Percentiles rank a stretch among this genome's conserved stretches.
Evolutionary conservation across 2,113 vertebrate species (phyloP).

Genomic region (Aptenodytes forsteri): DNA sequence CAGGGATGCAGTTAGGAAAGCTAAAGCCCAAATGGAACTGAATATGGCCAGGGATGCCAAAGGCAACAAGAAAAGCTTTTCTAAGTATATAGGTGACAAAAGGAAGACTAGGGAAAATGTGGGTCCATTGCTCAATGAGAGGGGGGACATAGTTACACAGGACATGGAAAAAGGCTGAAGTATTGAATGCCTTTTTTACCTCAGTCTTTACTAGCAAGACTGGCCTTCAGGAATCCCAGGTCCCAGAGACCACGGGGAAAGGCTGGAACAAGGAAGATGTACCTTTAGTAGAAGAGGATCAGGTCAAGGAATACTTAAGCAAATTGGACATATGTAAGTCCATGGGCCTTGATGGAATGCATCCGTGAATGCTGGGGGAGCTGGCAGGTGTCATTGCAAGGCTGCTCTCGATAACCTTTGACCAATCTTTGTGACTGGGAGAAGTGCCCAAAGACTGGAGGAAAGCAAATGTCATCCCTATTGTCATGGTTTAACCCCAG

Average conservation of each 20-base stretch:
- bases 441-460: neutral
- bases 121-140: neutral
- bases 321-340: neutral
- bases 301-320: neutral
- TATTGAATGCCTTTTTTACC: neutral
- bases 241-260: neutral
- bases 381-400: neutral
- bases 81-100: neutral
- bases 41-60: neutral
- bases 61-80: neutral
- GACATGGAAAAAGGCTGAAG: neutral
- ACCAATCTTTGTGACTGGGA: neutral
- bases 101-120: neutral
- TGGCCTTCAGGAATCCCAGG: neutral
- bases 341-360: neutral
- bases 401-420: neutral
- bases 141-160: neutral
- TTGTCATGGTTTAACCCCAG: no score
- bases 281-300: neutral
- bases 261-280: neutral
- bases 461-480: neutral
- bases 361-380: neutral
- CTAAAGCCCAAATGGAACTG: neutral
- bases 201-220: neutral
- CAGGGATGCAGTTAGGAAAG: neutral